Conservation (phyloP, 2,113 vertebrate genomes). For the Typhlomys cinereus region DNA sequence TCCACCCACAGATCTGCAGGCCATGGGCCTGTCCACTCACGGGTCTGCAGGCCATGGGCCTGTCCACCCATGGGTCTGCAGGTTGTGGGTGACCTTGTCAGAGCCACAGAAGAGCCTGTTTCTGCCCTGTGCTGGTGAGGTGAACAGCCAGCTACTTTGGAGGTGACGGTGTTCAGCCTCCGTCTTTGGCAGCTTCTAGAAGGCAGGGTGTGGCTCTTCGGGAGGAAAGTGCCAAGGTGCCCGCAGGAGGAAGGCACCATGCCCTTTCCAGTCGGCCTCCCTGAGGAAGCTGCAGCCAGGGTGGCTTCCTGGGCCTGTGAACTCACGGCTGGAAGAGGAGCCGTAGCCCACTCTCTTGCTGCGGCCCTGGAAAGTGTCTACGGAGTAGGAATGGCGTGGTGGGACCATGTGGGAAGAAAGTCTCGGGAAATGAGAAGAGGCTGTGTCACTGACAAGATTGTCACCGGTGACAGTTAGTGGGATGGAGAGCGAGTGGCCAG, state of each 20-base stretch:
- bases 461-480: background rate
- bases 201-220: background rate
- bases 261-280: background rate
- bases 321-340: background rate
- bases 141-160: slow-evolving; percentile 58
- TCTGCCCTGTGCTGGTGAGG: slow-evolving; percentile 50
- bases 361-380: too few species aligned
- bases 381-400: background rate
- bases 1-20: background rate
- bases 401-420: background rate
- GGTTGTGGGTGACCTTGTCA: slow-evolving; percentile 31
- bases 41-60: background rate
- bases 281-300: background rate
- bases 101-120: slow-evolving; percentile 53
- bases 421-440: background rate
- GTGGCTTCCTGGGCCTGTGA: background rate
- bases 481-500: background rate
- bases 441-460: background rate
- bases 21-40: too few species aligned
- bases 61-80: background rate
- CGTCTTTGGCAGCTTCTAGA: slow-evolving; percentile 34
- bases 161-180: background rate
- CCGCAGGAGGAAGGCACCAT: too few species aligned
- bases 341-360: background rate
- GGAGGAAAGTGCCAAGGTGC: too few species aligned